Base-by-base conservation (phyloP, 2,888 invertebrate species). In the Tetragnatha montana region DNA sequence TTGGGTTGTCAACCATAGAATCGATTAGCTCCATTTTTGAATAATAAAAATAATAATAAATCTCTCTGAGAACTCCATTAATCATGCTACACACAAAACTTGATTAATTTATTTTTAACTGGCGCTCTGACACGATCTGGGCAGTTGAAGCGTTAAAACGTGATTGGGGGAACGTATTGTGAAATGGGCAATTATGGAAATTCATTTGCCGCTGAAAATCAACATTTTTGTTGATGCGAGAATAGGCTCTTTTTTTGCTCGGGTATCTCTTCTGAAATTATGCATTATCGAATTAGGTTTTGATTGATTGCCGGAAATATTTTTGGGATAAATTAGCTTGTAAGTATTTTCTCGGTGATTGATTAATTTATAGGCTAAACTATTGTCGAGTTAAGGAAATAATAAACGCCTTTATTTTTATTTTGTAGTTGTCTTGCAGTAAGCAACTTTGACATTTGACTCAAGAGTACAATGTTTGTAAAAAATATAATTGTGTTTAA, bases 91-190 rank as follows among this genome's bases (percentile, higher is more conserved):
- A 8, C 60, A 60, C 12, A 12, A 17, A 60, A 60, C 60, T 60
- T 60, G 60, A 60, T 60, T 60, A 60, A 60, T 60, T 60, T 60
- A 60, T 60, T 60, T 60, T 60, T 60, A 60, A 60, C 60, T 60
- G 60, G 14, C 17, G 4, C 60, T 60, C 17, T 60, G 60, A 60
- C 60, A 60, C 17, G 60, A 60, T 60, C 60, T 17, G 60, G 12
- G 60, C 60, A 60, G 60, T 60, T 10, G 12, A 60, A 60, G 60
- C 60, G 60, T 60, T 35, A 6, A 60, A 60, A 60, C 60, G 60
- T 60, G 60, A 60, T 60, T 60, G 12, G 60, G 10, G 60, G 12
- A 60, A 8, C 60, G 60, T 60, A 60, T 60, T 60, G 60, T 60
- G 60, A 60, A 60, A 10, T 60, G 60, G 35, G 60, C 60, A 60